Conservation (phyloP, 2,888 invertebrate genomes). For the Fabriciana adippe region DNA sequence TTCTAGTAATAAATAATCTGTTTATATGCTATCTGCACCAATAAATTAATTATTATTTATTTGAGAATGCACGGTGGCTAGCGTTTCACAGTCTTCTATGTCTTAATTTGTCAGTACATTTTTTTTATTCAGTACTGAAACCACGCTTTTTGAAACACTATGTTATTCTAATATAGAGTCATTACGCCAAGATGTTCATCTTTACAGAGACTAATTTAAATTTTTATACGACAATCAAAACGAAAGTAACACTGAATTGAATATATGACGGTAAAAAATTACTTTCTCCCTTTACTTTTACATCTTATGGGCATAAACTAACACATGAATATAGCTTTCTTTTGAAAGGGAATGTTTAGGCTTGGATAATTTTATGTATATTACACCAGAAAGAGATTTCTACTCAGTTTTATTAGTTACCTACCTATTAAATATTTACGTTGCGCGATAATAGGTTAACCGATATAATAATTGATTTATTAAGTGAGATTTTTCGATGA, state of each 20-base stretch:
- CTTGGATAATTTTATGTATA: not conserved
- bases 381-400: not conserved
- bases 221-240: conserved; percentile 16
- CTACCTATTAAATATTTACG: no score
- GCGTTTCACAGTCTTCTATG: no score
- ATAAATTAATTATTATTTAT: no score
- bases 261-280: conserved; percentile 21
- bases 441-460: no score
- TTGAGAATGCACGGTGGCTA: no score
- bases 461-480: no score
- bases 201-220: conserved; percentile 8
- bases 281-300: conserved; percentile 35
- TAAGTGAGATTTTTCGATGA: no score
- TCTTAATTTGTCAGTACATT: no score
- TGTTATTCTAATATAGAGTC: not conserved
- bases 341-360: conserved; percentile 19
- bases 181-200: not conserved
- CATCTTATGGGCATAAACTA: conserved; percentile 29
- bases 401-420: no score
- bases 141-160: no score
- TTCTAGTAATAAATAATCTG: no score
- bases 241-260: conserved; percentile 25
- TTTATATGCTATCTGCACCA: no score
- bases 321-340: conserved; percentile 27
- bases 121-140: not conserved